phyloP scores from a whole-genome alignment of 2,113 vertebrate genomes.

The Cyrtonyx montezumae region DNA sequence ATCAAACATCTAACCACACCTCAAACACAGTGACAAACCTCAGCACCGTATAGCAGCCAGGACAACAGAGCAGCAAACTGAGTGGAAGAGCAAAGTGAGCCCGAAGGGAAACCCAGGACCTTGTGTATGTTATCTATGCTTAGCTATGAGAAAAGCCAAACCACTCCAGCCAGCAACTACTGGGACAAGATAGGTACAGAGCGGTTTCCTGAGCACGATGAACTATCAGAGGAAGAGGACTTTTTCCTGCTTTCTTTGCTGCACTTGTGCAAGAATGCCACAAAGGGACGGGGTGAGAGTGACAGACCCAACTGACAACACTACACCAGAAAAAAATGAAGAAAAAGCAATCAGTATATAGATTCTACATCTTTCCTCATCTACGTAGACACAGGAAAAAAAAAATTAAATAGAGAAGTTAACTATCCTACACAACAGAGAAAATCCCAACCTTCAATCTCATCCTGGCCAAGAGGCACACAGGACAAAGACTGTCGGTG shows the following conservation, averaged over 20 bases:
- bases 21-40: not conserved
- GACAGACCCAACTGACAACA: not conserved
- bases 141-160: not conserved
- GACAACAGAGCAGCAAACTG: not conserved
- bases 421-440: too few relatives aligned
- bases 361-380: not conserved
- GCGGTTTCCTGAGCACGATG: not conserved
- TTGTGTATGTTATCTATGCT: not conserved
- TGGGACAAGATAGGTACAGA: not conserved
- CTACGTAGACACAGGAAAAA: not conserved
- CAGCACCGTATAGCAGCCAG: not conserved
- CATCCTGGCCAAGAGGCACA: not conserved
- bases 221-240: not conserved
- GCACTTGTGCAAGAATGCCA: not conserved
- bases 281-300: not conserved
- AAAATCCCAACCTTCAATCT: not conserved
- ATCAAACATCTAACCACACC: accelerated
- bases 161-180: not conserved
- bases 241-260: not conserved
- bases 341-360: not conserved
- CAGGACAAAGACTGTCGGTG: not conserved
- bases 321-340: not conserved
- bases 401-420: not conserved
- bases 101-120: not conserved
- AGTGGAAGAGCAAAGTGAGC: not conserved